Evolutionary conservation across 2,888 invertebrate species (phyloP), one percentile per base, ranked within the genome.

Genomic region (Chymomyza fuscimana): DNA sequence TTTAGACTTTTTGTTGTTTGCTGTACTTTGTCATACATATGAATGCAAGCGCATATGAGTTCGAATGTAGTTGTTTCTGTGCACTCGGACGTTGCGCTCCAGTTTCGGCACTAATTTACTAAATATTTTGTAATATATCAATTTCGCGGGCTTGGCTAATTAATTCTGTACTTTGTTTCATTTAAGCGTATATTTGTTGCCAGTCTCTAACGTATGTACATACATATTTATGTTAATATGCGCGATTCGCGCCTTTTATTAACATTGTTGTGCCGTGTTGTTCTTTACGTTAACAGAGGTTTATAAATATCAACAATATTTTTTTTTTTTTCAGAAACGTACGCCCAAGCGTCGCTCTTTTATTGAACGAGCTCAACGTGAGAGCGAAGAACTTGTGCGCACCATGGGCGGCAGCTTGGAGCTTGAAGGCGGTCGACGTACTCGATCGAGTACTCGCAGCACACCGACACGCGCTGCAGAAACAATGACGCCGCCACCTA

Each of bases 301-400:
- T 54, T n/a, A 16, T 15, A 63, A 46, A 12, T 29, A 56, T 25
- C 64, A 70, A 60, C 19, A 54, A 32, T 32, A 7, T 32, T 7
- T 32, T 5, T 7, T 22, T 54, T 63, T 72, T 12, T 70, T 91
- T 80, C 82, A 83, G 68, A 92, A 92, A 81, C 87, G 91, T 36
- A 91, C 92, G 3, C 92, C 92, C 3, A 92, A 92, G 77, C 90
- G 92, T 3, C 85, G 89, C 72, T 89, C 92, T 7, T 90, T 89
- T 36, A 88, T 91, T 73, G 92, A 92, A 78, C 86, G 90, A n/a
- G 91, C 91, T 61, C 91, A 91, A 71, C 89, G 89, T 12, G 92
- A 92, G 80, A 92, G 92, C 59, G 92, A 91, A 70, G 92, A 91
- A 64, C 79, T 92, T 15, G 90, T 92, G 0, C 90, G 91, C 68